Conservation (phyloP, 2,888 invertebrate genomes). For the Mythimna loreyi region DNA sequence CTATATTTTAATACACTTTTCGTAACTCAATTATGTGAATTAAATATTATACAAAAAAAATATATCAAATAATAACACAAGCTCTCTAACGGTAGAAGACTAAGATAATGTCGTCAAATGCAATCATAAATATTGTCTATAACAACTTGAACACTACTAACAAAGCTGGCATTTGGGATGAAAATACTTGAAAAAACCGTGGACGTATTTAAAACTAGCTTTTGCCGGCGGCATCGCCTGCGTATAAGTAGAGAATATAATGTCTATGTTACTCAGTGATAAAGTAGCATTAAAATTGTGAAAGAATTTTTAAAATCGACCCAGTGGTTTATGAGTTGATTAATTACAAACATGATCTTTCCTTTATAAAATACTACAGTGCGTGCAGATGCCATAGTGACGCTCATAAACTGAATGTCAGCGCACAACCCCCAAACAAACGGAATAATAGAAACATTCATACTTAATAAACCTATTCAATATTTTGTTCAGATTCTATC, state of each 20-base stretch:
- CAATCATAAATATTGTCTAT: slow-evolving; percentile 71
- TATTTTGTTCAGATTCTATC: neutral
- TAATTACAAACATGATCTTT: too few relatives aligned
- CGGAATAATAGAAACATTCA: neutral
- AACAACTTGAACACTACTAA: slow-evolving; percentile 53
- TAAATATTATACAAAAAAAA: slow-evolving; percentile 86
- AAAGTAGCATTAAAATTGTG: too few relatives aligned
- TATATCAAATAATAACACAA: slow-evolving; percentile 84
- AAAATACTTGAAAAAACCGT: slow-evolving; percentile 40
- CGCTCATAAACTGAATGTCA: neutral
- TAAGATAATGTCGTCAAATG: slow-evolving; percentile 77
- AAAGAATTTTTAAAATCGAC: too few relatives aligned
- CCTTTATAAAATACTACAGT: neutral
- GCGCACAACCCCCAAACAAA: neutral
- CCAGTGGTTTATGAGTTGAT: too few relatives aligned
- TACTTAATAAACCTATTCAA: neutral
- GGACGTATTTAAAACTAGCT: neutral
- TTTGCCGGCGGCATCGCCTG: too few relatives aligned
- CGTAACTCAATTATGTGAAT: slow-evolving; percentile 86
- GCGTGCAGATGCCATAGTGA: neutral
- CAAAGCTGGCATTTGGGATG: slow-evolving; percentile 47
- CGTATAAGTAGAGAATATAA: too few relatives aligned
- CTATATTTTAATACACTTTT: slow-evolving; percentile 89
- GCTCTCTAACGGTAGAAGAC: slow-evolving; percentile 78
- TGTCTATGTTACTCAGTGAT: too few relatives aligned